Percentiles rank a stretch among this genome's conserved stretches.
phyloP scores from a whole-genome alignment of 2,113 vertebrate genomes.

The Crotalus tigris region DNA sequence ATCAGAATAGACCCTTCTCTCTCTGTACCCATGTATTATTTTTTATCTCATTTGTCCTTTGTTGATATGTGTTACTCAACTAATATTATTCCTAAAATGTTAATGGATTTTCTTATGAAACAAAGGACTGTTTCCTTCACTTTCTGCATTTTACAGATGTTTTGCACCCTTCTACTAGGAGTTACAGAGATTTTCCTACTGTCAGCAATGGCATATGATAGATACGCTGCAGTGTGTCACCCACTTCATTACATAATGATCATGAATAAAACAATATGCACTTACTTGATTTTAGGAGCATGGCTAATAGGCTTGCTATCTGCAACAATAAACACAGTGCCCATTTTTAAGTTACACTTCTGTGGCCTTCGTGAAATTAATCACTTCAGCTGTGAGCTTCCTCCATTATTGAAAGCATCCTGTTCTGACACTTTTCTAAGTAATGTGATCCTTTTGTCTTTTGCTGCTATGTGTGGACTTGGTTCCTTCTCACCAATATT shows the following conservation, averaged over 20 bases:
- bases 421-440: constrained; percentile 33
- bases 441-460: constrained; percentile 17
- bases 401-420: constrained; percentile 32
- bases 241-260: constrained; percentile 22
- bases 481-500: neutral
- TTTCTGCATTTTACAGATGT: constrained; percentile 39
- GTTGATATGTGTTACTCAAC: constrained; percentile 55
- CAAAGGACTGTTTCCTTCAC: constrained; percentile 40
- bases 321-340: constrained; percentile 10
- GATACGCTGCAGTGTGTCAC: constrained; percentile 34
- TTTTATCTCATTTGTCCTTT: constrained; percentile 51
- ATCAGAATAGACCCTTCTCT: constrained; percentile 37
- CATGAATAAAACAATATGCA: constrained; percentile 27
- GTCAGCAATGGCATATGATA: constrained; percentile 36
- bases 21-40: constrained; percentile 55
- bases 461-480: neutral
- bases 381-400: constrained; percentile 47
- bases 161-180: constrained; percentile 34
- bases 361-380: constrained; percentile 11
- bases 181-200: constrained; percentile 42
- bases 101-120: constrained; percentile 42
- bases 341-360: constrained; percentile 34
- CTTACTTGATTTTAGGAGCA: constrained; percentile 10
- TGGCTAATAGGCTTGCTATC: constrained; percentile 26
- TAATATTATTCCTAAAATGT: constrained; percentile 47